These are phyloP conservation scores for Apotomis capreana DNA, from an alignment of 2,888 invertebrate genomes.

Conservation along the genomic window DNA sequence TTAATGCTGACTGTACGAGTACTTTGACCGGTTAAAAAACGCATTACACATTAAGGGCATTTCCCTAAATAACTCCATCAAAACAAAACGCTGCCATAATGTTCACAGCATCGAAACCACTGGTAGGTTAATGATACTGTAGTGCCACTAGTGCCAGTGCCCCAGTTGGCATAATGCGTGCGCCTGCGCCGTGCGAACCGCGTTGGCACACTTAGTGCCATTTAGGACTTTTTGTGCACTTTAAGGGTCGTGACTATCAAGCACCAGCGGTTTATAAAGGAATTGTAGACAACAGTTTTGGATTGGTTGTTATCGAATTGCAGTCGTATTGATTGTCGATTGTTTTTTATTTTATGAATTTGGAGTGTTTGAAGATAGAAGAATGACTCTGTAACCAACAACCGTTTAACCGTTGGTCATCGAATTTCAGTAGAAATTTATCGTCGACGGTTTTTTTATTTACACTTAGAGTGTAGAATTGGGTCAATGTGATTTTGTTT, in stretches of 20 bases:
- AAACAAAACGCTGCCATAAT: constrained; percentile 9
- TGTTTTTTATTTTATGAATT: background rate
- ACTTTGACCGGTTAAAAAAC: too few relatives aligned
- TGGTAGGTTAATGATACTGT: constrained; percentile 43
- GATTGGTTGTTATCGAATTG: constrained; percentile 3
- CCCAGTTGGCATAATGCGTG: constrained; percentile 71
- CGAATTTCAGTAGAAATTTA: constrained; percentile 4
- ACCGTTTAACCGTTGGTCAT: background rate
- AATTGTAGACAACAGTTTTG: constrained; percentile 9
- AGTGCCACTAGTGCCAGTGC: constrained; percentile 62
- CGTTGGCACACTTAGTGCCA: constrained; percentile 70
- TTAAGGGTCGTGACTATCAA: constrained; percentile 77
- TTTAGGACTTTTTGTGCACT: constrained; percentile 69
- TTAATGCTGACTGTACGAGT: too few relatives aligned
- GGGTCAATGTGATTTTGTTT: background rate
- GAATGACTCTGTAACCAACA: background rate
- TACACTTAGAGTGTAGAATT: background rate
- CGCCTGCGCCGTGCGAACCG: constrained; percentile 69
- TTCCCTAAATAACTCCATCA: background rate
- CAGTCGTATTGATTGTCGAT: background rate
- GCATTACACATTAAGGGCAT: too few relatives aligned
- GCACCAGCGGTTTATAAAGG: constrained; percentile 60
- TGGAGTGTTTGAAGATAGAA: too few relatives aligned
- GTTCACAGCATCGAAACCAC: constrained; percentile 33
- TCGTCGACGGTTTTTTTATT: background rate